Conservation (phyloP, 2,797 vertebrate genomes). For the Oreochromis mossambicus region DNA sequence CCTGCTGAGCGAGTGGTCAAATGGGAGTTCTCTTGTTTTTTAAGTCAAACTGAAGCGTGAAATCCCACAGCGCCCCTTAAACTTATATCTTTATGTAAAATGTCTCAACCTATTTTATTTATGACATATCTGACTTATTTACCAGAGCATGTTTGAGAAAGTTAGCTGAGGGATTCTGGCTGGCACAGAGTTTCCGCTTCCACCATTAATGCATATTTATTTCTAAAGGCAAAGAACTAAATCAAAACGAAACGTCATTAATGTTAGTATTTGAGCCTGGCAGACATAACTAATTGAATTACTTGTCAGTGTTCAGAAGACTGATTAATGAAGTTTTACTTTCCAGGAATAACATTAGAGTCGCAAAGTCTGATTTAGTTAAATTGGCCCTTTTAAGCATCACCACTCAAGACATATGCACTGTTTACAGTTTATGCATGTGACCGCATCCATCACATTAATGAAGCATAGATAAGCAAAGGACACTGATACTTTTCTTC, state of each 20-base stretch:
- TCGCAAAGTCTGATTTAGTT: conserved; percentile 6
- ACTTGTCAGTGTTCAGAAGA: not conserved
- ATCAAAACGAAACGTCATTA: conserved; percentile 13
- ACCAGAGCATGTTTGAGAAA: not conserved
- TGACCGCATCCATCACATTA: not conserved
- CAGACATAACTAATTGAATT: conserved; percentile 15
- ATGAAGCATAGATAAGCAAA: not conserved
- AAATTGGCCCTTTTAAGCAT: not conserved
- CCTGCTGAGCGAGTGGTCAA: not conserved
- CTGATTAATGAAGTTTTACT: conserved; percentile 19
- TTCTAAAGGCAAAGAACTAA: not conserved
- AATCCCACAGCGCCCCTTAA: not conserved
- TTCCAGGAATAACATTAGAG: not conserved
- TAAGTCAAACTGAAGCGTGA: not conserved
- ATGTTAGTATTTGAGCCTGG: not conserved
- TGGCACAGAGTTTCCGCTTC: not conserved
- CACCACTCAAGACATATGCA: not conserved
- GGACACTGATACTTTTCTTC: not conserved
- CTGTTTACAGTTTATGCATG: conserved; percentile 3
- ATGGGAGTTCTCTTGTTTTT: not conserved
- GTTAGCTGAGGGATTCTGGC: not conserved
- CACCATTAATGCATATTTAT: not conserved
- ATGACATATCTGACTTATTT: conserved; percentile 12
- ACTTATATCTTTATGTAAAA: not conserved
- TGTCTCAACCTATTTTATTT: conserved; percentile 16